Percentiles rank a stretch among this genome's conserved stretches.
phyloP scores from a whole-genome alignment of 2,888 invertebrate genomes.

The Epiblema foenella region DNA sequence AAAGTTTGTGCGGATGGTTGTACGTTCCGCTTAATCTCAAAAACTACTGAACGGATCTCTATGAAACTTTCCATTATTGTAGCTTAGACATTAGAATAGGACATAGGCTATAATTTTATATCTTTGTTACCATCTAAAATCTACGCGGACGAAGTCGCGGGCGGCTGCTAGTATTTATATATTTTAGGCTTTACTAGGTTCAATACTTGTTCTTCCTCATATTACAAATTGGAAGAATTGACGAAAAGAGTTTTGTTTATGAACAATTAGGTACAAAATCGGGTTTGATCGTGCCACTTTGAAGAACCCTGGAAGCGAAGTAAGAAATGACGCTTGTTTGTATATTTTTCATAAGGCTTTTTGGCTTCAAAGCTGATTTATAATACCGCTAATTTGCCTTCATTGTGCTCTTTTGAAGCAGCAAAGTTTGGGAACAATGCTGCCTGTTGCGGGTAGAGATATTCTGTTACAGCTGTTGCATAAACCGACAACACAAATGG shows the following conservation, averaged over 20 bases:
- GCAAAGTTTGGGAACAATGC: constrained; percentile 15
- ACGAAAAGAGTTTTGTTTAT: neutral
- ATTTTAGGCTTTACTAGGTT: no score
- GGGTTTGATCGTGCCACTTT: constrained; percentile 13
- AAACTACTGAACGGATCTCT: no score
- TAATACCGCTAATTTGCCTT: constrained; percentile 15
- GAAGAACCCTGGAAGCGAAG: neutral
- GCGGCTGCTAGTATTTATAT: no score
- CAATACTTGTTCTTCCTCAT: neutral
- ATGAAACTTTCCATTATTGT: no score
- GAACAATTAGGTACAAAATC: constrained; percentile 3
- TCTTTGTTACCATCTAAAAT: no score
- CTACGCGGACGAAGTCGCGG: no score
- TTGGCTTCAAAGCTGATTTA: neutral
- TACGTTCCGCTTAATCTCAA: no score
- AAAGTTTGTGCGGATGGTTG: no score
- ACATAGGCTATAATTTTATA: no score
- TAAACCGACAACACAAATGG: neutral
- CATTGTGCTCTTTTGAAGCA: constrained; percentile 8
- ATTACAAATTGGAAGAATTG: no score
- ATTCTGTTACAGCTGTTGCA: constrained; percentile 2
- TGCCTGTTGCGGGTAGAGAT: constrained; percentile 4
- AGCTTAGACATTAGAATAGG: no score
- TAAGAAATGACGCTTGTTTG: neutral
- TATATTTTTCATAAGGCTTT: neutral